Conservation (phyloP, 2,113 vertebrate genomes). For the Anser brachyrhynchus region DNA sequence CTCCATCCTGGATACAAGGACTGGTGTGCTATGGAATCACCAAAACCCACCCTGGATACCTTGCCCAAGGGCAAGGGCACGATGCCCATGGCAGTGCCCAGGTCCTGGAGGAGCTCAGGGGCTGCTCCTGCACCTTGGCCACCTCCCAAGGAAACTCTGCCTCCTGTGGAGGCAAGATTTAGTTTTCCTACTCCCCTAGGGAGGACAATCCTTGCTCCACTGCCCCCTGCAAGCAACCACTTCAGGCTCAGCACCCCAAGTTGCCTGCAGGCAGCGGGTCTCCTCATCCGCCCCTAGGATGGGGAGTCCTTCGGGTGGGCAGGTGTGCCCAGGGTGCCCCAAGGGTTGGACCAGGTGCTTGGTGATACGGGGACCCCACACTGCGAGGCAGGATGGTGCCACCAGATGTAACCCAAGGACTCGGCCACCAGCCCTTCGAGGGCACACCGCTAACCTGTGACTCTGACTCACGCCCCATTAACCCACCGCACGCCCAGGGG, state of each 20-base stretch:
- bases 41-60: background rate
- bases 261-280: background rate
- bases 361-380: fast-evolving
- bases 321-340: background rate
- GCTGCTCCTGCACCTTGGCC: background rate
- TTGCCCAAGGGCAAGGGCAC: background rate
- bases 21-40: background rate
- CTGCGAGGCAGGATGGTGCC: background rate
- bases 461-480: slow-evolving; percentile 37
- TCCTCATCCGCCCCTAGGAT: background rate
- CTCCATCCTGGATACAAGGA: background rate
- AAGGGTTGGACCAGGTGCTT: background rate
- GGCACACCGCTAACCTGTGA: background rate
- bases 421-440: background rate
- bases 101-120: background rate
- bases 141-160: background rate
- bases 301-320: background rate
- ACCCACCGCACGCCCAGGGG: background rate
- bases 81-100: fast-evolving
- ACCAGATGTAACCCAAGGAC: background rate
- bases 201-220: background rate
- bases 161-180: background rate
- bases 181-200: background rate
- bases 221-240: background rate
- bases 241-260: background rate